A percentile compares a stretch with the other conserved stretches of the same genome.
Conservation (phyloP, 2,113 vertebrate species). For the Xyliphius kryptos region DNA sequence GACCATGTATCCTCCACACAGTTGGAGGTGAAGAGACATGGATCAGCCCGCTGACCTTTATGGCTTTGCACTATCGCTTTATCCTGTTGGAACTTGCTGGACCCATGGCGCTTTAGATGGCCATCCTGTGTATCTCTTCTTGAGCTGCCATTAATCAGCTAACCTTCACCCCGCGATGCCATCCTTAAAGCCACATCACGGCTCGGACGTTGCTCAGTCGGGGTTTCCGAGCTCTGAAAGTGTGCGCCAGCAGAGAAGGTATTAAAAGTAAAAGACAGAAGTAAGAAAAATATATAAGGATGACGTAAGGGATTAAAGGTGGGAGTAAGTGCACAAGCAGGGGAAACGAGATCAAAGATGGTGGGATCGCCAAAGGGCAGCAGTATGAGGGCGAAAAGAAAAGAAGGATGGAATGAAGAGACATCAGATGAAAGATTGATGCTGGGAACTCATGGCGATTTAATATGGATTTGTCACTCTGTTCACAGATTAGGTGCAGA, state of each 20-base stretch:
- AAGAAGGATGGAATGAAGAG: slow-evolving; percentile 8
- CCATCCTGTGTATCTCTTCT: slow-evolving; percentile 7
- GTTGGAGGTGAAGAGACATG: slow-evolving; percentile 3
- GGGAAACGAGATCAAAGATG: slow-evolving; percentile 28
- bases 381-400: slow-evolving; percentile 14
- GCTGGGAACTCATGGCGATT: slow-evolving; percentile 2
- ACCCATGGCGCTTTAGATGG: background rate
- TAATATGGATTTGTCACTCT: slow-evolving; percentile 24
- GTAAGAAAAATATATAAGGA: background rate
- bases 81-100: slow-evolving; percentile 10
- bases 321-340: slow-evolving; percentile 4
- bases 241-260: background rate
- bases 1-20: slow-evolving; percentile 19
- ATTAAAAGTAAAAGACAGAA: slow-evolving; percentile 18
- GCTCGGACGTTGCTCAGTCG: slow-evolving; percentile 4
- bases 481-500: background rate
- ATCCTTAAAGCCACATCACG: background rate
- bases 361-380: slow-evolving; percentile 22
- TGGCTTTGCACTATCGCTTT: slow-evolving; percentile 9
- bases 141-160: slow-evolving; percentile 24
- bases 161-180: background rate
- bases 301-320: slow-evolving; percentile 42
- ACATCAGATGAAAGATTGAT: slow-evolving; percentile 23
- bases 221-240: background rate
- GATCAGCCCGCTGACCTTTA: slow-evolving; percentile 32